phyloP scores from a whole-genome alignment of 2,888 invertebrate species.

The Myathropa florea region DNA sequence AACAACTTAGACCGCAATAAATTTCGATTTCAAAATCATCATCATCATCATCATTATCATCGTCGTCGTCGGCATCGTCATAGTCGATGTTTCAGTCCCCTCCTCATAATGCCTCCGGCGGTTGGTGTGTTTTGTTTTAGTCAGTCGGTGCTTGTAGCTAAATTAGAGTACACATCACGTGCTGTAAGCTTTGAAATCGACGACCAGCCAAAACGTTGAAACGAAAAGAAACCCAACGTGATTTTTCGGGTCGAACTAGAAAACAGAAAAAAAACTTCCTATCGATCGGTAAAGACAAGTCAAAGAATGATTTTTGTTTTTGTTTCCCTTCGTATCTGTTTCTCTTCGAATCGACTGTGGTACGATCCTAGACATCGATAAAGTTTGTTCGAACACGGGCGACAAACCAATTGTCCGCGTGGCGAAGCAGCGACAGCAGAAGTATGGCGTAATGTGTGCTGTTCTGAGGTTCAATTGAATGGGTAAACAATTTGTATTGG shows the following conservation, averaged over 20 bases:
- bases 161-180: conserved; percentile 65
- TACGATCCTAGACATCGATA: conserved; percentile 62
- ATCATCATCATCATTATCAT: conserved; percentile 13
- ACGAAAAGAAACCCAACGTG: conserved; percentile 34
- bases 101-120: neutral
- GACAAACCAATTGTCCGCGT: conserved; percentile 9
- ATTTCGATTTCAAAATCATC: conserved; percentile 50
- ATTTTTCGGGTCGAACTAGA: conserved; percentile 28
- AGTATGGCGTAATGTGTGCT: conserved; percentile 44
- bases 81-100: neutral
- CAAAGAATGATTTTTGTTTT: conserved; percentile 3
- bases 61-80: neutral
- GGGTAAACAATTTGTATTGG: conserved; percentile 54
- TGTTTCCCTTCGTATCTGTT: neutral
- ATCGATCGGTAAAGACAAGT: conserved; percentile 49
- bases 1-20: conserved; percentile 27
- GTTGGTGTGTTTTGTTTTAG: neutral
- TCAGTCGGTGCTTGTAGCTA: conserved; percentile 13
- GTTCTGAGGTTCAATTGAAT: conserved; percentile 47
- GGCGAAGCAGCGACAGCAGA: neutral
- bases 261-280: neutral
- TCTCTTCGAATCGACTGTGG: conserved; percentile 20
- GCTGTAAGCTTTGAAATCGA: conserved; percentile 12
- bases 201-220: neutral
- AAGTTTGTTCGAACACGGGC: conserved; percentile 50